Evolutionary conservation across 2,888 invertebrate species (phyloP), one percentile per base, ranked within the genome.

Genomic region (Elaeidobius kamerunicus): DNA sequence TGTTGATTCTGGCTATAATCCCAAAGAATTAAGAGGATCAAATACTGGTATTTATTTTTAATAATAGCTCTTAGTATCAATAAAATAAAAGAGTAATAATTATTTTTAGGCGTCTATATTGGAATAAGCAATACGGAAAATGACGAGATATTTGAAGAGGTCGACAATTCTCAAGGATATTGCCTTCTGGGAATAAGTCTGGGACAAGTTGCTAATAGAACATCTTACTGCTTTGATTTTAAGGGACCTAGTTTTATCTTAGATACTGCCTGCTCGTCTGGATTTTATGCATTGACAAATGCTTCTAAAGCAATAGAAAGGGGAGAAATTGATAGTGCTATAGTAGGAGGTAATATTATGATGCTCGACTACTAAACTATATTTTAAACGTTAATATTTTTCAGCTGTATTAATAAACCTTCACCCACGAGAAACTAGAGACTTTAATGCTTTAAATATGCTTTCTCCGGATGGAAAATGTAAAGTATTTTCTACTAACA

Each of bases 401-500:
- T 55, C 60, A 43, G 63, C 60, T 6, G 59, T 61, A 3, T 60
- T 60, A 6, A 18, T 60, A 15, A 45, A 56, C 30, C 43, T 61
- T 3, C 61, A 64, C 38, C 64, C 65, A 1, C 53, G 49, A 32
- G 63, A 64, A 17, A 56, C 61, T 7, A 19, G 53, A 2, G 63
- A 63, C 42, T 62, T 64, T 35, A 40, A 45, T n/a, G 49, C 44
- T 28, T 43, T 63, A 1, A 60, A 60, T 34, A 53, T 61, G 41
- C 20, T 63, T n/a, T 30, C 56, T 9, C 12, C 32, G 6, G 58
- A 63, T 12, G 62, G 62, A 18, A 54, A 56, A 36, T 63, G 62
- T 55, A 62, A 91, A 67, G 86, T 90, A 36, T 96, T 97, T 68
- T 95, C 96, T 72, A 84, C 84, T 57, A 78, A 81, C 36, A 88